Percentiles rank a stretch among this genome's conserved stretches.
phyloP scores from a whole-genome alignment of 2,113 vertebrate genomes.

The Channa argus region DNA sequence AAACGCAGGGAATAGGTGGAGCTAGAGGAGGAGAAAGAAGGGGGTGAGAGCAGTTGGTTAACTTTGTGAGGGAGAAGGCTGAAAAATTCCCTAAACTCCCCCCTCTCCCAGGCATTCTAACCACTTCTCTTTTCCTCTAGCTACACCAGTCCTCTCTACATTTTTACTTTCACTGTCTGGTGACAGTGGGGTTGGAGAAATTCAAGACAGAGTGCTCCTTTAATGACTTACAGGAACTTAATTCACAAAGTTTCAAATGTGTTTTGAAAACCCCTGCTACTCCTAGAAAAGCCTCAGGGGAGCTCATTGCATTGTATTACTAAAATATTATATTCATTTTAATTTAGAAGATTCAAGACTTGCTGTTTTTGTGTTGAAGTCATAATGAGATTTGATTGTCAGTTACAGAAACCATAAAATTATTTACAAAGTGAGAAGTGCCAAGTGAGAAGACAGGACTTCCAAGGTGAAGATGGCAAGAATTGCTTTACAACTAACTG shows the following conservation, averaged over 20 bases:
- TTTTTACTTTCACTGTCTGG: conserved; percentile 66
- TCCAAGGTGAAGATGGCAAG: background rate
- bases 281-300: background rate
- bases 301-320: background rate
- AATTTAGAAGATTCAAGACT: background rate
- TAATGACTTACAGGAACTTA: conserved; percentile 14
- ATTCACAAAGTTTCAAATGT: conserved; percentile 2
- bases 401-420: background rate
- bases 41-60: conserved; percentile 9
- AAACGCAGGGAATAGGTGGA: conserved; percentile 55
- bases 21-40: conserved; percentile 17
- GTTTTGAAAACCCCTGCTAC: conserved; percentile 10
- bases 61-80: conserved; percentile 26
- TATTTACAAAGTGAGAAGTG: background rate
- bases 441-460: background rate
- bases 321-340: background rate
- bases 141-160: conserved; percentile 37
- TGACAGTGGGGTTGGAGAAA: background rate
- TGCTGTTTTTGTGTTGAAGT: background rate
- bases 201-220: conserved; percentile 2
- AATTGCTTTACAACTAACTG: background rate
- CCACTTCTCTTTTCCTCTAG: conserved; percentile 65
- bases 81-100: conserved; percentile 66
- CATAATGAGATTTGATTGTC: background rate
- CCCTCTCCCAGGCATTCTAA: background rate